These are phyloP conservation scores for Vireo griseus DNA, from an alignment of 2,797 vertebrate genomes.

Conservation along the genomic window DNA sequence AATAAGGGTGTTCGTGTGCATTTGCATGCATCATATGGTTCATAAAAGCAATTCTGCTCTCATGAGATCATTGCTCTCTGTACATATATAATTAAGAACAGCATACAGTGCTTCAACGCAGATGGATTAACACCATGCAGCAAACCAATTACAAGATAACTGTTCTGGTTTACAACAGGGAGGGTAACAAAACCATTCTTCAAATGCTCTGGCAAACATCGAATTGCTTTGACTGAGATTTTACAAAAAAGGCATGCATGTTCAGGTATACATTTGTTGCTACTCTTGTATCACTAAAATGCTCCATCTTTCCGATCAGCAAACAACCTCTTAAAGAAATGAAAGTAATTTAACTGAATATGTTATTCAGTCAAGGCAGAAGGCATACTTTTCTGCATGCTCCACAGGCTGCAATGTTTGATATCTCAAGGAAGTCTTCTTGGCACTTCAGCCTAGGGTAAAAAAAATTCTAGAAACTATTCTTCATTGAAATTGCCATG, in stretches of 20 bases:
- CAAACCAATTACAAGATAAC: background rate
- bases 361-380: background rate
- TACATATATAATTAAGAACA: background rate
- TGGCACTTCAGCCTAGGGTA: background rate
- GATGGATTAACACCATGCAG: background rate
- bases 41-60: background rate
- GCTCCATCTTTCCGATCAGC: background rate
- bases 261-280: background rate
- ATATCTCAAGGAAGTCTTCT: background rate
- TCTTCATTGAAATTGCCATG: background rate
- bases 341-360: background rate
- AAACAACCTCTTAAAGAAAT: background rate
- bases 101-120: background rate
- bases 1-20: background rate
- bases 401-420: background rate
- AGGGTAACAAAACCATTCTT: background rate
- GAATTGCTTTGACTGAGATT: background rate
- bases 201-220: background rate
- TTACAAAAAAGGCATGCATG: fast-evolving
- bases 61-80: background rate
- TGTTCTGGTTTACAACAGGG: background rate
- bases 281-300: background rate
- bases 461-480: background rate
- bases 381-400: background rate
- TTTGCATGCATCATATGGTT: background rate